A percentile compares a stretch with the other conserved stretches of the same genome.
Evolutionary conservation across 2,113 vertebrate species (phyloP).

Genomic region (Ceyx melanurus): DNA sequence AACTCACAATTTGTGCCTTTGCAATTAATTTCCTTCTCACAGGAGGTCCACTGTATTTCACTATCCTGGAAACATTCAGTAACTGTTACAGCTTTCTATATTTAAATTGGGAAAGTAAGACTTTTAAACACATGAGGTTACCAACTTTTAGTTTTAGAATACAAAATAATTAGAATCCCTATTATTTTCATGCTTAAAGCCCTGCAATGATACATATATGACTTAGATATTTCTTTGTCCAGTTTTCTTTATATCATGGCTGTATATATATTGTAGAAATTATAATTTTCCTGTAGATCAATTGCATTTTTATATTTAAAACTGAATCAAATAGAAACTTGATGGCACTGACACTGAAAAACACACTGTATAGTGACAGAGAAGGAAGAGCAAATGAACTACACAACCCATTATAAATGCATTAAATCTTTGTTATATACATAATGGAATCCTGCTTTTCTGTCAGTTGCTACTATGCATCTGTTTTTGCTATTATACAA

Average conservation of each 20-base stretch:
- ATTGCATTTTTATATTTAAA: slow-evolving; percentile 72
- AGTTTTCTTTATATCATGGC: slow-evolving; percentile 73
- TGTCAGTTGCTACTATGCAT: slow-evolving; percentile 81
- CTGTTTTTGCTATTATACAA: slow-evolving; percentile 80
- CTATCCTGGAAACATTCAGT: slow-evolving; percentile 24
- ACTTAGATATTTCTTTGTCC: slow-evolving; percentile 72
- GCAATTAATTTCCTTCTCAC: slow-evolving; percentile 61
- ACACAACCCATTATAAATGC: slow-evolving; percentile 80
- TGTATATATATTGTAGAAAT: slow-evolving; percentile 67
- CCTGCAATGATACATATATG: slow-evolving; percentile 76
- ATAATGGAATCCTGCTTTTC: slow-evolving; percentile 80
- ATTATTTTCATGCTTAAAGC: slow-evolving; percentile 76
- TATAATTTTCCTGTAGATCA: slow-evolving; percentile 61
- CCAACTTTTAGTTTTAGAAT: slow-evolving; percentile 71
- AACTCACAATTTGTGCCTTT: slow-evolving; percentile 81
- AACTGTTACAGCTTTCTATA: slow-evolving; percentile 49
- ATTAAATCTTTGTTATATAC: slow-evolving; percentile 79
- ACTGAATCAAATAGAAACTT: slow-evolving; percentile 68
- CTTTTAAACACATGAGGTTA: slow-evolving; percentile 60
- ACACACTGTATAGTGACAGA: slow-evolving; percentile 63
- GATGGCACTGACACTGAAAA: slow-evolving; percentile 76
- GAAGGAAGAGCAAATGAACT: slow-evolving; percentile 75
- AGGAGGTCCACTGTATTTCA: slow-evolving; percentile 53
- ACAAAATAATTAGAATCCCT: slow-evolving; percentile 76
- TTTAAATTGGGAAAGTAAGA: slow-evolving; percentile 68